Percentiles rank a stretch among this genome's conserved stretches.
These are phyloP conservation scores for Chelonus insularis DNA, from an alignment of 1,140 invertebrate species.

Conservation along the genomic window DNA sequence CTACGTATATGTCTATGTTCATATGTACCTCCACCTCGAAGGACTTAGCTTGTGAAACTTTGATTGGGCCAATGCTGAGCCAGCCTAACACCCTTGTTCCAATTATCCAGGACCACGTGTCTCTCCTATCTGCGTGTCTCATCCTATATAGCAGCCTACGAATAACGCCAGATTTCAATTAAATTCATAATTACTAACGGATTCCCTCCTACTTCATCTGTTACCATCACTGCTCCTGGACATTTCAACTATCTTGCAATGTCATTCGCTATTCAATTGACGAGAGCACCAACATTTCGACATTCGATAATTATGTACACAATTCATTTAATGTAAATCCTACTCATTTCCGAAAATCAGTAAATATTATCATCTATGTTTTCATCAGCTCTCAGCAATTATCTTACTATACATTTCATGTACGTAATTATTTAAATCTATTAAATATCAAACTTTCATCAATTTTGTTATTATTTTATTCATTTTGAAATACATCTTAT, in stretches of 20 bases:
- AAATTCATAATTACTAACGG: slow-evolving; percentile 22
- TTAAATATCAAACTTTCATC: too few relatives aligned
- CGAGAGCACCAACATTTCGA: slow-evolving; percentile 1
- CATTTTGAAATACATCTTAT: too few relatives aligned
- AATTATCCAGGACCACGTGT: slow-evolving; percentile 21
- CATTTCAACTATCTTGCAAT: slow-evolving; percentile 8
- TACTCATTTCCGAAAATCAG: too few relatives aligned
- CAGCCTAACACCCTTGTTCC: slow-evolving; percentile 24
- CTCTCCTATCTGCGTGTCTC: slow-evolving; percentile 8
- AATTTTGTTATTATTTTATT: too few relatives aligned
- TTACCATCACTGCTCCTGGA: not conserved
- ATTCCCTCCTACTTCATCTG: not conserved
- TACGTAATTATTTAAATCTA: too few relatives aligned
- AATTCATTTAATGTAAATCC: not conserved
- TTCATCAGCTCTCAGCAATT: too few relatives aligned
- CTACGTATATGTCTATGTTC: not conserved
- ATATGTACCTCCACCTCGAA: slow-evolving; percentile 15
- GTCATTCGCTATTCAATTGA: not conserved
- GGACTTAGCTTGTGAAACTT: slow-evolving; percentile 26
- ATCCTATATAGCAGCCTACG: not conserved
- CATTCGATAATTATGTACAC: slow-evolving; percentile 8
- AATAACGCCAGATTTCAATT: slow-evolving; percentile 20
- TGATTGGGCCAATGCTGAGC: slow-evolving; percentile 28
- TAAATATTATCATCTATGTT: too few relatives aligned
- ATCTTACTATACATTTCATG: too few relatives aligned